phyloP scores from a whole-genome alignment of 2,113 vertebrate species.

The Australoheros scitulus region DNA sequence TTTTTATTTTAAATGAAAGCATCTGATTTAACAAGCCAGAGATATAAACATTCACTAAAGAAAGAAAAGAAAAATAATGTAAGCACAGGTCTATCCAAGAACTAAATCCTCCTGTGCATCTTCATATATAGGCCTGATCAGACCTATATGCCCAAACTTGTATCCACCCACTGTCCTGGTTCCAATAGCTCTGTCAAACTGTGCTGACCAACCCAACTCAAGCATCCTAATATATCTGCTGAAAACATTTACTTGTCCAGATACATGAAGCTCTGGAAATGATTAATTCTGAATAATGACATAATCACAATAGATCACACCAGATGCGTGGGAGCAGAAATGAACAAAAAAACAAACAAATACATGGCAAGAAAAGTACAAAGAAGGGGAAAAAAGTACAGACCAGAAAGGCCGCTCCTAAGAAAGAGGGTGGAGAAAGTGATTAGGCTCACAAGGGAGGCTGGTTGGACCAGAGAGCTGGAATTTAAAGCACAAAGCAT shows the following conservation, averaged over 20 bases:
- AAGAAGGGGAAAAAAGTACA: slow-evolving; percentile 5
- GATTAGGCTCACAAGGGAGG: slow-evolving; percentile 33
- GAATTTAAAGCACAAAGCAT: slow-evolving; percentile 40
- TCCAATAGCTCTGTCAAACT: slow-evolving; percentile 23
- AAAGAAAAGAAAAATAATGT: background rate
- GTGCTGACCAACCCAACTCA: slow-evolving; percentile 28
- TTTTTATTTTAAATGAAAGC: background rate
- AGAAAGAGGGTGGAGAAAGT: slow-evolving; percentile 27
- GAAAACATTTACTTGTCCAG: slow-evolving; percentile 8
- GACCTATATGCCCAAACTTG: slow-evolving; percentile 1
- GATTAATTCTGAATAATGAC: slow-evolving; percentile 15
- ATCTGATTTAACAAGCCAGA: background rate
- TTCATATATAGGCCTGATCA: slow-evolving; percentile 9
- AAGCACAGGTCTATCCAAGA: background rate
- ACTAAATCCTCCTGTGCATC: background rate
- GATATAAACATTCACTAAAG: background rate
- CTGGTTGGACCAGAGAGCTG: slow-evolving; percentile 29
- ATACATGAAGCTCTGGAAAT: slow-evolving; percentile 17
- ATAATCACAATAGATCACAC: slow-evolving; percentile 9
- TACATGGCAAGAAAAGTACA: slow-evolving; percentile 6
- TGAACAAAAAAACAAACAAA: slow-evolving; percentile 18
- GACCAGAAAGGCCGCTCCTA: background rate
- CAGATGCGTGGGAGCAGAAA: slow-evolving; percentile 29
- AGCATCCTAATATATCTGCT: slow-evolving; percentile 10
- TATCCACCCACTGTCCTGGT: slow-evolving; percentile 28